Percentiles rank a stretch among this genome's conserved stretches.
These are phyloP conservation scores for Holothuria scabra DNA, from an alignment of 53 echinoderm and acorn worm genomes.

Conservation along the genomic window DNA sequence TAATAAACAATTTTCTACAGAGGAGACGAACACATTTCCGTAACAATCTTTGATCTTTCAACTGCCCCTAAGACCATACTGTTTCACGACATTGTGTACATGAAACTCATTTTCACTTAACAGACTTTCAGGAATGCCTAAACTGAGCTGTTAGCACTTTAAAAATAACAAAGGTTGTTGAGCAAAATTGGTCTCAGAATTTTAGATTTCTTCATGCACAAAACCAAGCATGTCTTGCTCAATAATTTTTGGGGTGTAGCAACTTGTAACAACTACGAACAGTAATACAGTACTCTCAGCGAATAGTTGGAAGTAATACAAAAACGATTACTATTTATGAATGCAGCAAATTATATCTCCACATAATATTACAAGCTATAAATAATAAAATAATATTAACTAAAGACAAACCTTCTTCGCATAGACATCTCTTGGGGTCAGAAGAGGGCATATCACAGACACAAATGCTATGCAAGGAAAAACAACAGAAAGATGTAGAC, in stretches of 20 bases:
- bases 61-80: constrained; percentile 11
- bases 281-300: constrained; percentile 27
- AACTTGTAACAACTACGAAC: neutral
- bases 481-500: constrained; percentile 21
- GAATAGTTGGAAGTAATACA: constrained; percentile 23
- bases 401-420: constrained; percentile 5
- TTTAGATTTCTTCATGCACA: too few relatives aligned
- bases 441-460: constrained; percentile 34
- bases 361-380: neutral
- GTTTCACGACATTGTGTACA: constrained; percentile 23
- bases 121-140: constrained; percentile 16
- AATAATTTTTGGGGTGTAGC: too few relatives aligned
- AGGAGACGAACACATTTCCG: constrained; percentile 27
- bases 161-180: constrained; percentile 13
- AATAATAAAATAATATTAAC: neutral
- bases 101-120: neutral
- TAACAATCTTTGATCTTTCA: neutral
- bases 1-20: neutral
- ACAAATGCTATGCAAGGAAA: constrained; percentile 14
- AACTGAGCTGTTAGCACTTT: constrained; percentile 6
- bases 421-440: constrained; percentile 4
- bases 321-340: neutral
- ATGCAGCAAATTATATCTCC: constrained; percentile 18
- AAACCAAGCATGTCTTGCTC: constrained; percentile 21
- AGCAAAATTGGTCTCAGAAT: neutral